Conservation (phyloP, 1,140 invertebrate genomes). For the Pseudachorutes palmiensis region DNA sequence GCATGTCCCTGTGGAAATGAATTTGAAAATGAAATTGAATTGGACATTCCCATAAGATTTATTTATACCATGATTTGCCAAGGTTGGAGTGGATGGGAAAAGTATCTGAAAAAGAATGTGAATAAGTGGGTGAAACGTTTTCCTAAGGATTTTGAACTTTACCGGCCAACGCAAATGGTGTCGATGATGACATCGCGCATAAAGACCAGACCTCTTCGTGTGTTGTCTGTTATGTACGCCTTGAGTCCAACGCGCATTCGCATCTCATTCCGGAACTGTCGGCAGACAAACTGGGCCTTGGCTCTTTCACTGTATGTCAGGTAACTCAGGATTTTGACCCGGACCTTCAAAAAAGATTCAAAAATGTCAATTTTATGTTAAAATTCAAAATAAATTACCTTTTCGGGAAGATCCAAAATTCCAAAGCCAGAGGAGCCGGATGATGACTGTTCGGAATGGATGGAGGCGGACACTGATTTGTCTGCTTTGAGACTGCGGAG, state of each 20-base stretch:
- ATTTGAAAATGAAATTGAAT: no score
- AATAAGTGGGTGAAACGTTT: background rate
- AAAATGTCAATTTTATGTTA: background rate
- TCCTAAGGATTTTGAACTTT: background rate
- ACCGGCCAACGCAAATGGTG: constrained; percentile 19
- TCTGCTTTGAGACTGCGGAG: no score
- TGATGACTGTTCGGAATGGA: background rate
- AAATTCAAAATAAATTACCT: background rate
- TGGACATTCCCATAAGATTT: no score
- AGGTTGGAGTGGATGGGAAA: no score
- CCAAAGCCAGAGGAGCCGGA: background rate
- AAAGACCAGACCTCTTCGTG: constrained; percentile 16
- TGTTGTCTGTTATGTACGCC: constrained; percentile 10
- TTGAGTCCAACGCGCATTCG: constrained; percentile 22
- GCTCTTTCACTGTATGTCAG: constrained; percentile 18
- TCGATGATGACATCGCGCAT: constrained; percentile 26
- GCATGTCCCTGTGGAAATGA: background rate
- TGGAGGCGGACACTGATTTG: background rate
- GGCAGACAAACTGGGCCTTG: constrained; percentile 21
- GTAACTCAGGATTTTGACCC: constrained; percentile 29
- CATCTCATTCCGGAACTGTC: constrained; percentile 29
- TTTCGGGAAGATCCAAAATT: background rate
- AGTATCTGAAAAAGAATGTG: background rate
- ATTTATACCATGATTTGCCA: no score
- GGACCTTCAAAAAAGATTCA: constrained; percentile 12